phyloP scores from a whole-genome alignment of 2,797 vertebrate species.

The Apogon hyalosoma region DNA sequence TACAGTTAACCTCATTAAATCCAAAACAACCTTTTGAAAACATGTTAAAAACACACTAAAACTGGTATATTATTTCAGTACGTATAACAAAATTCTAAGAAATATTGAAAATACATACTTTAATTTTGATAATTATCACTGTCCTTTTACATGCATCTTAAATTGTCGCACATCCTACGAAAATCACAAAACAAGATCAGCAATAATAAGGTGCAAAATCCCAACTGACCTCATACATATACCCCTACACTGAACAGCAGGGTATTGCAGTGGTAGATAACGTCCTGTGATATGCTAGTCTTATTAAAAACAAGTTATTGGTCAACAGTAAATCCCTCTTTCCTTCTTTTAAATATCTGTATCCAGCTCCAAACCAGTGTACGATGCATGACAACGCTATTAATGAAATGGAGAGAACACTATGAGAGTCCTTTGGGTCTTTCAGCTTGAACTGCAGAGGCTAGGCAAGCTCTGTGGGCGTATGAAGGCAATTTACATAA shows the following conservation, averaged over 20 bases:
- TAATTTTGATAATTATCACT: constrained; percentile 44
- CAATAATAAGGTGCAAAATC: constrained; percentile 68
- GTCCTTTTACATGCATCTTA: constrained; percentile 58
- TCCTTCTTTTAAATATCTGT: not conserved
- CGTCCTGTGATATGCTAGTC: constrained; percentile 55
- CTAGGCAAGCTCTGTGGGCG: constrained; percentile 51
- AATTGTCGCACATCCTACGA: constrained; percentile 38
- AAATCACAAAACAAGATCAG: constrained; percentile 51
- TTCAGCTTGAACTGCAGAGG: constrained; percentile 37
- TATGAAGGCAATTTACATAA: constrained; percentile 57
- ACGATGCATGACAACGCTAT: constrained; percentile 30
- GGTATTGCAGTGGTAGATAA: constrained; percentile 62
- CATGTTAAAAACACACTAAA: constrained; percentile 23
- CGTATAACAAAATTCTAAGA: constrained; percentile 62
- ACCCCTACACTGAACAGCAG: constrained; percentile 49
- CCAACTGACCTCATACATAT: constrained; percentile 43
- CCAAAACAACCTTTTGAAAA: not conserved
- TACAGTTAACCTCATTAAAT: not conserved
- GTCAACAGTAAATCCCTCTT: constrained; percentile 7
- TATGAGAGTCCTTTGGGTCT: constrained; percentile 30
- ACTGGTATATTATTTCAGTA: constrained; percentile 19
- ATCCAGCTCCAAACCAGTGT: constrained; percentile 4
- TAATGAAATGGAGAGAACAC: constrained; percentile 24
- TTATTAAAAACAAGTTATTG: constrained; percentile 35
- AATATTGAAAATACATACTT: constrained; percentile 60